Conservation (phyloP, 1,140 invertebrate genomes). For the Drosophila kepulauana region DNA sequence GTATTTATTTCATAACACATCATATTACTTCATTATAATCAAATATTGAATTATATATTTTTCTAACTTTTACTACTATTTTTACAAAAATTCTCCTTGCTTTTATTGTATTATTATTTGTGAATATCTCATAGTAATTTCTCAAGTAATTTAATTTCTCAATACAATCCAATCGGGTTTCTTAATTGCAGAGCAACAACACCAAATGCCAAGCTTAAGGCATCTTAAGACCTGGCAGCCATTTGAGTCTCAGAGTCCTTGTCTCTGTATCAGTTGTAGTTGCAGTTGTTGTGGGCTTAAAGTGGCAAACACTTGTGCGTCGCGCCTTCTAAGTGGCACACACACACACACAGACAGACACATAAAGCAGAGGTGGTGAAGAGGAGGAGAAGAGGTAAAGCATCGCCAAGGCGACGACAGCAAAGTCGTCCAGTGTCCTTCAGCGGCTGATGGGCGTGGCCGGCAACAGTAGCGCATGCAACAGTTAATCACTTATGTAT, state of each 20-base stretch:
- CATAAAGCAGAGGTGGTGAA: neutral
- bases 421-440: conserved; percentile 50
- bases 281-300: conserved; percentile 49
- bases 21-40: no score
- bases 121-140: no score
- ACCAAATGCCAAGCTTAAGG: conserved; percentile 31
- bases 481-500: conserved; percentile 67
- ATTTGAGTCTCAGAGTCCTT: conserved; percentile 11
- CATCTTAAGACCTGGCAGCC: conserved; percentile 8
- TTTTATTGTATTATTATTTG: no score
- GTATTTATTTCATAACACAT: no score
- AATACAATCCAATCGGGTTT: no score
- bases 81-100: neutral
- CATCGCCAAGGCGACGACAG: conserved; percentile 50
- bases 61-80: no score
- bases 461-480: conserved; percentile 51
- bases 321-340: conserved; percentile 25
- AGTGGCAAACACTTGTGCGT: conserved; percentile 62
- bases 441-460: conserved; percentile 60
- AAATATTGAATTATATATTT: no score
- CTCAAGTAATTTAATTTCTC: no score
- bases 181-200: conserved; percentile 20
- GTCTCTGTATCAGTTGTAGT: conserved; percentile 21
- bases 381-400: neutral
- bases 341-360: conserved; percentile 10